Evolutionary conservation across 2,113 vertebrate genomes (phyloP).

Genomic region (Ariopsis seemanni): DNA sequence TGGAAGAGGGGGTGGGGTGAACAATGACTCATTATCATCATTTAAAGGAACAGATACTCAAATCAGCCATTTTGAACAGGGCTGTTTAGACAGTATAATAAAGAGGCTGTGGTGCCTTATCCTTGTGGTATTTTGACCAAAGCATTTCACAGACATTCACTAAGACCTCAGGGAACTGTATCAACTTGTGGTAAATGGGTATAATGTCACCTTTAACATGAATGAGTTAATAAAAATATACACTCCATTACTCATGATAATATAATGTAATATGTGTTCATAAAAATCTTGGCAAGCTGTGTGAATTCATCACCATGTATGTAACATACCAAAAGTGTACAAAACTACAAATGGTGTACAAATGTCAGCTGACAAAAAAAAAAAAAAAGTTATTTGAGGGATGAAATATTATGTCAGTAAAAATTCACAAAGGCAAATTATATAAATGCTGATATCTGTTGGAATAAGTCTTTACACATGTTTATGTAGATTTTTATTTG

Average conservation of each 20-base stretch:
- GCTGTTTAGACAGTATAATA: too few species aligned
- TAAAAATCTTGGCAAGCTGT: neutral
- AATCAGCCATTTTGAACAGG: too few species aligned
- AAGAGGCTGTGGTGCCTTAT: too few species aligned
- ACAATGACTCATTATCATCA: too few species aligned
- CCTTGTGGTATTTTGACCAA: too few species aligned
- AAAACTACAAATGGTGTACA: neutral
- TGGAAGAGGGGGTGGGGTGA: too few species aligned
- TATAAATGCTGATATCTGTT: neutral
- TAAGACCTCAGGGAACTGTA: too few species aligned
- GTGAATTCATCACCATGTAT: neutral
- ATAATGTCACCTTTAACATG: neutral
- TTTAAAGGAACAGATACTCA: too few species aligned
- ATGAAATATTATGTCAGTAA: neutral
- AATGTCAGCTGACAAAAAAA: neutral
- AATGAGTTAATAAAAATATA: neutral
- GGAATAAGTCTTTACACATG: neutral
- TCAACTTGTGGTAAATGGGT: too few species aligned
- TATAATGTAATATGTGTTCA: too few species aligned
- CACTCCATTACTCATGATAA: too few species aligned
- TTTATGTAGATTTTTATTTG: neutral
- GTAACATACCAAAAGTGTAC: neutral
- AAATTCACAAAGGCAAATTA: neutral
- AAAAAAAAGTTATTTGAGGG: neutral
- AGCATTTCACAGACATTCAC: too few species aligned